phyloP scores from a whole-genome alignment of 2,888 invertebrate species.

The Platycheirus rosarum region DNA sequence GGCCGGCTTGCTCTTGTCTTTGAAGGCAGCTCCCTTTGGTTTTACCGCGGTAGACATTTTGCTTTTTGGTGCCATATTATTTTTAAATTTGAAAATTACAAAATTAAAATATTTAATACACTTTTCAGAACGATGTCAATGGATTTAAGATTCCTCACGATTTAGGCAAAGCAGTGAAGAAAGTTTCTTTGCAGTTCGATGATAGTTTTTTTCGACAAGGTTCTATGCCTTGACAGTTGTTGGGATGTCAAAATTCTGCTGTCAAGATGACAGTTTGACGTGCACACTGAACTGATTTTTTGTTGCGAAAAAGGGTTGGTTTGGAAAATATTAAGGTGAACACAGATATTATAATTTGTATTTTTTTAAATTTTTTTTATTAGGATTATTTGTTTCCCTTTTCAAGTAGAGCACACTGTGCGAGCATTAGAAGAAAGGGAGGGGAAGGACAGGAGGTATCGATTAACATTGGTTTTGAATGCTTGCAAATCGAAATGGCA shows the following conservation, averaged over 20 bases:
- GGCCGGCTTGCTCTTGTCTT: conserved; percentile 96
- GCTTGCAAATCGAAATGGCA: too few relatives aligned
- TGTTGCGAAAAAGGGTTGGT: not conserved
- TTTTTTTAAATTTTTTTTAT: too few relatives aligned
- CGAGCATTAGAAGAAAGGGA: too few relatives aligned
- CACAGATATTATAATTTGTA: not conserved
- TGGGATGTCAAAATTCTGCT: conserved; percentile 19
- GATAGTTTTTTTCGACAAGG: conserved; percentile 17
- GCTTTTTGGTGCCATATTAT: conserved; percentile 81
- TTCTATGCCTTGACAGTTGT: conserved; percentile 41
- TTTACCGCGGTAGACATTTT: conserved; percentile 77
- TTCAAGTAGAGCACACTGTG: too few relatives aligned
- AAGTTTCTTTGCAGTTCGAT: conserved; percentile 29
- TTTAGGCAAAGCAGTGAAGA: conserved; percentile 47
- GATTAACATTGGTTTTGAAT: too few relatives aligned
- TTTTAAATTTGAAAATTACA: conserved; percentile 22
- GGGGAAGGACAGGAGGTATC: too few relatives aligned
- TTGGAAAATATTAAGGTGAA: not conserved
- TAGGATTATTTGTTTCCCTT: too few relatives aligned
- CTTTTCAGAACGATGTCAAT: conserved; percentile 32
- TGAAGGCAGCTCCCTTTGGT: conserved; percentile 86
- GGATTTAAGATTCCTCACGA: conserved; percentile 53
- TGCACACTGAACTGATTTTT: conserved; percentile 28
- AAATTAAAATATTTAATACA: conserved; percentile 34
- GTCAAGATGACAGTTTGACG: not conserved